Evolutionary conservation across 2,113 vertebrate genomes (phyloP).

Genomic region (Poeciliopsis retropinna): DNA sequence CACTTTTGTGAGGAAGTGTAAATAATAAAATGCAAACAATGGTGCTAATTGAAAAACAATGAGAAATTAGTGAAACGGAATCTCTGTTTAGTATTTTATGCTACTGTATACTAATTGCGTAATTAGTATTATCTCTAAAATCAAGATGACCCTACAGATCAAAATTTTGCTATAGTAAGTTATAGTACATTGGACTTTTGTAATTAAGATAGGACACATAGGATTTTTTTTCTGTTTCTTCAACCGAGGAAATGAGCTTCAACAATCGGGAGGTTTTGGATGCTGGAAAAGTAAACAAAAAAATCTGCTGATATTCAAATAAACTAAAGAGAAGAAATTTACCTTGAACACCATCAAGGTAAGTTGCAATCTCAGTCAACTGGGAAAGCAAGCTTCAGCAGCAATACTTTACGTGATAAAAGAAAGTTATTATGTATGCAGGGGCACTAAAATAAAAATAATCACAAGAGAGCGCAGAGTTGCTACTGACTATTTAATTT

Average conservation of each 20-base stretch:
- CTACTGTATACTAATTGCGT: background rate
- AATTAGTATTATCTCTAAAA: too few relatives aligned
- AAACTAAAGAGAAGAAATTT: slow-evolving; percentile 26
- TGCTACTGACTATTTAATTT: slow-evolving; percentile 83
- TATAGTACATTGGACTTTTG: background rate
- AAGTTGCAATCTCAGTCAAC: slow-evolving; percentile 1
- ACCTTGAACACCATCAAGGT: slow-evolving; percentile 12
- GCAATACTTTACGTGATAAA: background rate
- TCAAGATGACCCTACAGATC: too few relatives aligned
- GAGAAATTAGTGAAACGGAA: background rate
- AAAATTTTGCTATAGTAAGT: too few relatives aligned
- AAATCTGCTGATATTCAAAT: slow-evolving; percentile 12
- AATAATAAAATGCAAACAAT: background rate
- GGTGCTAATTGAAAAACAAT: background rate
- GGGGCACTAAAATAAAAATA: slow-evolving; percentile 20
- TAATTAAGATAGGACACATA: background rate
- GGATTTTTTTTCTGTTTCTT: too few relatives aligned
- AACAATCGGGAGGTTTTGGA: slow-evolving; percentile 8
- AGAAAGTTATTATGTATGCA: background rate
- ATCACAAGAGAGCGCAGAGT: slow-evolving; percentile 37
- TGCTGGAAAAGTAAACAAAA: slow-evolving; percentile 9
- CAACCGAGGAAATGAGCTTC: too few relatives aligned
- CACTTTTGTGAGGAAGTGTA: too few relatives aligned
- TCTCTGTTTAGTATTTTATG: background rate
- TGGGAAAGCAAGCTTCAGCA: background rate